These are phyloP conservation scores for Penaeus japonicus DNA, from an alignment of 1,140 invertebrate genomes.

Conservation along the genomic window DNA sequence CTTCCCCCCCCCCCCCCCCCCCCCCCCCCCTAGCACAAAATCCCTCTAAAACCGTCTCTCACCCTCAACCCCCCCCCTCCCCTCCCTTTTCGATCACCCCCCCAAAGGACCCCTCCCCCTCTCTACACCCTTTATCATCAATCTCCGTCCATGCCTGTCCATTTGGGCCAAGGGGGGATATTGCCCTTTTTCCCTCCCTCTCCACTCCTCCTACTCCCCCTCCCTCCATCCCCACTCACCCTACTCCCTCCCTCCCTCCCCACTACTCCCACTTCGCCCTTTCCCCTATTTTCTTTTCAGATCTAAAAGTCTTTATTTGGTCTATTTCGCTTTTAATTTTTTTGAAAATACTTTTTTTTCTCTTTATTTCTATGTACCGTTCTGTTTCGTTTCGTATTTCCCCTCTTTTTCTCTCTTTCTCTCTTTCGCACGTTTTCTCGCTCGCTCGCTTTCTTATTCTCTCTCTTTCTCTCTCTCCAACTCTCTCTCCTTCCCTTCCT, in stretches of 20 bases:
- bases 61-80: no score
- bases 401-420: not conserved
- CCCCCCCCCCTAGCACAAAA: no score
- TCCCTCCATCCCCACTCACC: not conserved
- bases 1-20: not conserved
- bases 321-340: not conserved
- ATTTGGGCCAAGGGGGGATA: no score
- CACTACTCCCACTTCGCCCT: no score
- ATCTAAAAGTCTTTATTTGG: no score
- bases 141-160: no score
- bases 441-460: not conserved
- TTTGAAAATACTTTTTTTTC: not conserved
- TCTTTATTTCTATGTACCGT: not conserved
- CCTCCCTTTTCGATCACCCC: no score
- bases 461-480: not conserved
- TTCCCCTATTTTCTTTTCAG: not conserved
- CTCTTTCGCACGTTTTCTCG: not conserved
- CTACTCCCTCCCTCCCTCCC: not conserved
- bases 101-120: no score
- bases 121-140: no score
- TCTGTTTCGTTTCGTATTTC: not conserved
- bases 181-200: not conserved
- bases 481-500: not conserved
- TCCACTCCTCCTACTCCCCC: not conserved
- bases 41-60: no score